Base-by-base conservation (phyloP, 1,140 invertebrate genomes). In the Geopemphigus sp. region DNA sequence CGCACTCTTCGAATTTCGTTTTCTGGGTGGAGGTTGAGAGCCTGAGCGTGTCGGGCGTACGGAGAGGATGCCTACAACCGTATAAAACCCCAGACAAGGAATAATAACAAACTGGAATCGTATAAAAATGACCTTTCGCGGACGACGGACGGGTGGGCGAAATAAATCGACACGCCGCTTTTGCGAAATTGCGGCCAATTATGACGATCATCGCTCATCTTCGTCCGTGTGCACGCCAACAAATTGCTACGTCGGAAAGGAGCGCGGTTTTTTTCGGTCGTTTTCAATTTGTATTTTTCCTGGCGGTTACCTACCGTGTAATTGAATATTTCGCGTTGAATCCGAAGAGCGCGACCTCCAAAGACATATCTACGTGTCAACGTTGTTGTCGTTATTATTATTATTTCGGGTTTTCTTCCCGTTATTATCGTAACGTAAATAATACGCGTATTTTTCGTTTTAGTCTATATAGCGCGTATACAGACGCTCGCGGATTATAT, bases 131-230 rank as follows among this genome's bases (percentile, higher is more conserved):
- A 47, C 66, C 66, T 68, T 50, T 8, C 24, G 0, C 17, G 24
- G 47, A 11, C 11, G 39, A 5, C 5, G 39, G 11, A 45, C 39
- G 39, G 26, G n/a, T 4, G 24, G 50, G 68, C 10, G 50, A 72
- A 54, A 72, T n/a, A 72, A 72, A 72, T 72, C 68, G 68, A 72
- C 45, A 70, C 68, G 24, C 15, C 24, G 29, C 68, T 47, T 68
- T 68, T 24, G 68, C 17, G 17, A 54, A 72, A 54, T 54, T 22
- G 68, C 47, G n/a, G 26, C 68, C 68, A 72, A 72, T 72, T 72
- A 72, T 72, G 47, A 72, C 50, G 47, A 29, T 72, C 68, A 54
- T 72, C 54, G n/a, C 68, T 72, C 68, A 72, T 72, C 68, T 29
- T 53, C 32, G 32, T 39, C 32, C 32, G n/a, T 29, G 47, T 72